phyloP scores from a whole-genome alignment of 2,888 invertebrate species.

The Syrphus vitripennis region DNA sequence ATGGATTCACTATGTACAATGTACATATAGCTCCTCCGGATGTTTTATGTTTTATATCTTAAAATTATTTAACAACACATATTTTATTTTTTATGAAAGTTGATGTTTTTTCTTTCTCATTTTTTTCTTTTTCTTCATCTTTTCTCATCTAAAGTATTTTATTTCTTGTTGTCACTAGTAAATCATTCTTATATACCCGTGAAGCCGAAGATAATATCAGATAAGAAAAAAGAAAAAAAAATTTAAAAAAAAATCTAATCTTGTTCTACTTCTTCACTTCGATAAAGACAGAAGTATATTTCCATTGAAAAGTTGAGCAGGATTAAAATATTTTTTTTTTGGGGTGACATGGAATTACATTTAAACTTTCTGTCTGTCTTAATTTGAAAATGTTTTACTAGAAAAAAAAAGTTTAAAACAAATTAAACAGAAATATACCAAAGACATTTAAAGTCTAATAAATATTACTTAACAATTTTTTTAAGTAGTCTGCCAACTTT shows the following conservation, averaged over 20 bases:
- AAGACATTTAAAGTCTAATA: no score
- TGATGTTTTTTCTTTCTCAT: neutral
- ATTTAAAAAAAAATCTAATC: neutral
- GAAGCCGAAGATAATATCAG: neutral
- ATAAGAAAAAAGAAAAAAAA: neutral
- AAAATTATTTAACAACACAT: conserved; percentile 24
- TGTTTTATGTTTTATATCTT: conserved; percentile 12
- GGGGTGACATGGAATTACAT: neutral
- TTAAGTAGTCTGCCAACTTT: no score
- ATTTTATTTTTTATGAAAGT: conserved; percentile 29
- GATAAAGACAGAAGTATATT: neutral
- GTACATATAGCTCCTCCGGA: neutral
- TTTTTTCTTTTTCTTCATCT: neutral
- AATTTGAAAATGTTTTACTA: no score
- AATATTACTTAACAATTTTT: no score
- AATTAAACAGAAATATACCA: no score
- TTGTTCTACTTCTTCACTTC: neutral
- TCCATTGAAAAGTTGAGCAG: neutral
- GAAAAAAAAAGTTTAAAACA: no score
- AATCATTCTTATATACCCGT: conserved; percentile 12
- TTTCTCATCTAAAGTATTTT: conserved; percentile 11
- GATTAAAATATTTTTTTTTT: neutral
- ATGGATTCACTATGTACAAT: neutral
- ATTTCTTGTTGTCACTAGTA: conserved; percentile 33
- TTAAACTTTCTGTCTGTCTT: neutral